phyloP scores from a whole-genome alignment of 2,113 vertebrate species.

The Camelus dromedarius region DNA sequence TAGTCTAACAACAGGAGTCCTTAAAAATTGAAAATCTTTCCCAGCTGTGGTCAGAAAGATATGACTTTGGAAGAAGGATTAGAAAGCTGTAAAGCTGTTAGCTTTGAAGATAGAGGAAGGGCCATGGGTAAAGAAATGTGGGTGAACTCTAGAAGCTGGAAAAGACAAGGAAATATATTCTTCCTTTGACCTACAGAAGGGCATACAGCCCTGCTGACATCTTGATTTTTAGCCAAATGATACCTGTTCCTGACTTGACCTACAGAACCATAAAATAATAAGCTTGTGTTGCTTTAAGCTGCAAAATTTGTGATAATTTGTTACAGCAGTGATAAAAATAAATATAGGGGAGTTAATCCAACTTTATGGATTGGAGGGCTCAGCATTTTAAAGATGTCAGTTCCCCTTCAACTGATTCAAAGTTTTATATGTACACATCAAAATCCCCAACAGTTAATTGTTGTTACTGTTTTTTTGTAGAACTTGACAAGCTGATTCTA shows the following conservation, averaged over 20 bases:
- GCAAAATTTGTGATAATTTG: too few relatives aligned
- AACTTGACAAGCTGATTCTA: too few relatives aligned
- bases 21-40: background rate
- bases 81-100: background rate
- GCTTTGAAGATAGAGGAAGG: background rate
- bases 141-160: background rate
- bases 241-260: background rate
- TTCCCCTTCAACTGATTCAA: too few relatives aligned
- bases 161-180: background rate
- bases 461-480: too few relatives aligned
- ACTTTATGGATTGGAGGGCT: too few relatives aligned
- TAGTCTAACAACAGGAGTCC: background rate
- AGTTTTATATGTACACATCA: too few relatives aligned
- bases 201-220: background rate
- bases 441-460: too few relatives aligned
- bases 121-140: background rate
- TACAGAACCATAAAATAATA: background rate
- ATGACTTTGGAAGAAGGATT: background rate
- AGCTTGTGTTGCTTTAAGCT: background rate
- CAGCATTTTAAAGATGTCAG: too few relatives aligned
- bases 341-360: too few relatives aligned
- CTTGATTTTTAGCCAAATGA: background rate
- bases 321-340: too few relatives aligned
- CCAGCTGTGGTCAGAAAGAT: background rate
- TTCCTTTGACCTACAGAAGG: background rate